A percentile compares a stretch with the other conserved stretches of the same genome.
These are phyloP conservation scores for Pseudoatta argentina DNA, from an alignment of 1,140 invertebrate genomes.

Conservation along the genomic window DNA sequence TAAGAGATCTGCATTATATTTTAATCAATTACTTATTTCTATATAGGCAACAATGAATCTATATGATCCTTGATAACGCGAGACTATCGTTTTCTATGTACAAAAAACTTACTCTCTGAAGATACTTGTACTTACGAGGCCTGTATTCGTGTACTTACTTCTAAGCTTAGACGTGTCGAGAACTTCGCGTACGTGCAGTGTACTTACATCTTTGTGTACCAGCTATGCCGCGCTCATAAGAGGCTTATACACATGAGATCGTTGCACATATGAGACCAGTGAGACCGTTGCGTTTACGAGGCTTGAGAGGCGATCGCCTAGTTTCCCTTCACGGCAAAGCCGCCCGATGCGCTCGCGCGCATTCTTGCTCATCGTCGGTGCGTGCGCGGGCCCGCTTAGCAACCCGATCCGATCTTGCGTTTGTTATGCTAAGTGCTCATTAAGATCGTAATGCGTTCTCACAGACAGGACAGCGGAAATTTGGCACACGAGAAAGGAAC, in stretches of 20 bases:
- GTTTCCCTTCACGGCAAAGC: neutral
- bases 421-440: conserved; percentile 86
- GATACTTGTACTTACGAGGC: neutral
- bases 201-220: conserved; percentile 6
- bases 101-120: neutral
- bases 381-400: conserved; percentile 73
- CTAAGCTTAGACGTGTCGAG: neutral
- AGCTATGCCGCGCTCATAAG: neutral
- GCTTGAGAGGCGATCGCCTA: conserved; percentile 3
- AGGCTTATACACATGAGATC: conserved; percentile 13
- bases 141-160: neutral
- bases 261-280: conserved; percentile 6
- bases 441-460: conserved; percentile 85
- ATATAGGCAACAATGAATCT: neutral
- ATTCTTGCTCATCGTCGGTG: conserved; percentile 31
- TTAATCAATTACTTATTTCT: neutral
- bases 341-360: conserved; percentile 32
- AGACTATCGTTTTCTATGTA: neutral
- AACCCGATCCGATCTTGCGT: conserved; percentile 84
- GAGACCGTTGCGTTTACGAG: conserved; percentile 28
- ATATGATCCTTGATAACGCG: neutral
- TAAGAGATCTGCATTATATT: neutral
- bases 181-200: neutral
- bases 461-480: conserved; percentile 79
- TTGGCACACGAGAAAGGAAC: conserved; percentile 71